Base-by-base conservation (phyloP, 1,140 invertebrate genomes). In the Aphaenogaster rudis region DNA sequence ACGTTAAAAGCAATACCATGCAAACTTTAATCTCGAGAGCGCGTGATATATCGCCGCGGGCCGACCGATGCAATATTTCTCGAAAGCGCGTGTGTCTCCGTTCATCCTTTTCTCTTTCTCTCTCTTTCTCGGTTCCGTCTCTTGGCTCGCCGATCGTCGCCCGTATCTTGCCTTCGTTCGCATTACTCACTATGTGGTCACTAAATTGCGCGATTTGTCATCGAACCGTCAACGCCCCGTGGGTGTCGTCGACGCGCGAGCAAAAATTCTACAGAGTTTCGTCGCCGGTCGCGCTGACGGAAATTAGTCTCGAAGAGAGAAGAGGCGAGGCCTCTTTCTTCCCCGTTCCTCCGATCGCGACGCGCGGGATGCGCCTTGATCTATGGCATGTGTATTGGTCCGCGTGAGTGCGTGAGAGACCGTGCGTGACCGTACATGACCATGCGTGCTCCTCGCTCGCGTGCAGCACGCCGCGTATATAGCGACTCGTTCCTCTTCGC, bases 351-450 rank as follows among this genome's bases (percentile, higher is more conserved):
- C 2, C 28, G 11, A 7, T 28, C 39, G 6, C 3, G n/a, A 21
- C 9, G 8, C 13, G 13, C 63, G 36, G 21, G 42, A 67, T 54
- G 69, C 74, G n/a, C 57, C 54, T 84, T 90, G 89, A 90, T 87
- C 59, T 84, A 90, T 84, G 88, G 71, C 69, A 86, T 74, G 77
- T 89, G 86, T 90, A 90, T 90, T 78, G 86, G 57, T 2, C 42
- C 79, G 74, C 81, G 86, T 81, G 89, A 79, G 86, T 88, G 90
- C 84, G 64, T 69, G 78, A 81, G 59, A 67, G 39, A 91, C 71
- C 84, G 88, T 90, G 89, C 89, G 88, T 90, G 89, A 90, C 88
- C 88, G 89, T 90, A 86, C 89, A 76, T 90, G 89, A 90, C 80
- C 88, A 76, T 76, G 89, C 67, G 66, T 61, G 79, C 54, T 45